Conservation (phyloP, 2,888 invertebrate species). For the Cacoxenus indagator region DNA sequence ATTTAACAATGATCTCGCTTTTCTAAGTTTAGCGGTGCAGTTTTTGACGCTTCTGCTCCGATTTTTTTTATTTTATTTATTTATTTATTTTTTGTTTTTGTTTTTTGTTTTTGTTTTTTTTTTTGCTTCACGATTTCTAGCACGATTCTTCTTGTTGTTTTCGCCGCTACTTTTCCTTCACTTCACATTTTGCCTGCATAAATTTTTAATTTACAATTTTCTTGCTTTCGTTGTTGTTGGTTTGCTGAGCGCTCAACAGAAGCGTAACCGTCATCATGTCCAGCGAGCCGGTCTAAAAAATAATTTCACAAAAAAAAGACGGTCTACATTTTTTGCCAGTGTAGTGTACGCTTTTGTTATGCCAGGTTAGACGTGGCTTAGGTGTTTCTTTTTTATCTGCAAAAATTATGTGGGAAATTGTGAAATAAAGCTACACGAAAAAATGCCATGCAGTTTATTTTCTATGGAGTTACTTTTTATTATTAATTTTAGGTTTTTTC, state of each 20-base stretch:
- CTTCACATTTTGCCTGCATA: slow-evolving; percentile 3
- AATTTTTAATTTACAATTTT: slow-evolving; percentile 29
- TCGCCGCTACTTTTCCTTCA: neutral
- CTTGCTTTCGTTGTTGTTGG: neutral
- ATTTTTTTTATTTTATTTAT: slow-evolving; percentile 18
- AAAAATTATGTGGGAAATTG: slow-evolving; percentile 59
- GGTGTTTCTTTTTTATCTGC: neutral
- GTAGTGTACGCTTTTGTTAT: neutral
- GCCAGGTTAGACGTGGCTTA: neutral
- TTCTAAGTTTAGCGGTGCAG: neutral
- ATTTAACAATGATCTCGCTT: slow-evolving; percentile 44
- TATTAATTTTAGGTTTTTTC: neutral
- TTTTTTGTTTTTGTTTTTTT: slow-evolving; percentile 19
- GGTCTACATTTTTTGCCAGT: neutral
- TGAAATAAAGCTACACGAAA: slow-evolving; percentile 58
- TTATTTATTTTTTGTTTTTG: slow-evolving; percentile 14
- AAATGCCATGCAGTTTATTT: slow-evolving; percentile 32
- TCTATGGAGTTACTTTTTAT: slow-evolving; percentile 19
- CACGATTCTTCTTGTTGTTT: neutral
- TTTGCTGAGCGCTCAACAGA: slow-evolving; percentile 30
- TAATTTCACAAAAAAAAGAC: neutral
- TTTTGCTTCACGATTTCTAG: slow-evolving; percentile 15
- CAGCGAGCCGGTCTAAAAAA: slow-evolving; percentile 8
- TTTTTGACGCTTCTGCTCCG: neutral
- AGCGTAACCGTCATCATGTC: slow-evolving; percentile 32